Percentiles rank a stretch among this genome's conserved stretches.
Evolutionary conservation across 2,113 vertebrate genomes (phyloP).

Genomic region (Alces alces): DNA sequence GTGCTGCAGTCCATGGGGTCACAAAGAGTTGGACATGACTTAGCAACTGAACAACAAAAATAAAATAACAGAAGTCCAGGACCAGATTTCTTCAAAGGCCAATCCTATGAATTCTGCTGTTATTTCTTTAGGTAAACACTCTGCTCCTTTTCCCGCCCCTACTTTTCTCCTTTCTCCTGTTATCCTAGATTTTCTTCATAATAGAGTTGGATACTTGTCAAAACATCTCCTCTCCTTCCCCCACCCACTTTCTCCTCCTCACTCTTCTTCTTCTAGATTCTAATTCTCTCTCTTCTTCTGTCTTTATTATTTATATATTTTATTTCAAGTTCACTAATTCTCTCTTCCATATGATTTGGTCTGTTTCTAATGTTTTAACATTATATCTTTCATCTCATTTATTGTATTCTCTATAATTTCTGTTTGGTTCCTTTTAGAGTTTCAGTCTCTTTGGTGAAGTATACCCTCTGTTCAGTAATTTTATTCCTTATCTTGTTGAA

Average conservation of each 20-base stretch:
- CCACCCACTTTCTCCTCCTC: neutral
- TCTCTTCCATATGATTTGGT: neutral
- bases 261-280: neutral
- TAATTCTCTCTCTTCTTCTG: neutral
- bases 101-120: neutral
- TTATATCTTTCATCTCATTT: neutral
- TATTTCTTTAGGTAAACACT: neutral
- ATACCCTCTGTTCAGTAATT: neutral
- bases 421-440: neutral
- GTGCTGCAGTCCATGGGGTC: neutral
- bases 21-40: neutral
- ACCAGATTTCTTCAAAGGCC: neutral
- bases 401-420: neutral
- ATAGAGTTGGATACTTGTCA: neutral
- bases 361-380: neutral
- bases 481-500: neutral
- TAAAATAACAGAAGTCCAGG: neutral
- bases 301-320: neutral
- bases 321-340: neutral
- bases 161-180: neutral
- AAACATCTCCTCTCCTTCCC: neutral
- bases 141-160: fast-evolving
- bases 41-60: neutral
- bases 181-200: neutral
- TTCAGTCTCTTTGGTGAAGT: neutral